phyloP scores from a whole-genome alignment of 2,888 invertebrate species.

The Zele albiditarsus region DNA sequence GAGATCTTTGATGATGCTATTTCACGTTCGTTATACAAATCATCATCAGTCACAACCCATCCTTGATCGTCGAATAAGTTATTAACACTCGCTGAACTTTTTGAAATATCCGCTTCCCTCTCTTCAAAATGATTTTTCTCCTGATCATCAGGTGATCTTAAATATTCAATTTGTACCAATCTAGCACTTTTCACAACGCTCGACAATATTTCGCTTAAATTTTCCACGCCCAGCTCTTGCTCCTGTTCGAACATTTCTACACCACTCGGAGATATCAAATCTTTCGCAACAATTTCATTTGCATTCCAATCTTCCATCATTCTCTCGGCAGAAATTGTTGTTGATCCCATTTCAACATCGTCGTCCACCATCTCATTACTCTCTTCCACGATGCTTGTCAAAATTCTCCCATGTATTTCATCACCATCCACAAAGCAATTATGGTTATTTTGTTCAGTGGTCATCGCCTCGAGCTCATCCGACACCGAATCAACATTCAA shows the following conservation, averaged over 20 bases:
- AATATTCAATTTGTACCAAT: constrained; percentile 22
- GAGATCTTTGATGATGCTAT: constrained; percentile 3
- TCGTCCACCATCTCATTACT: constrained; percentile 25
- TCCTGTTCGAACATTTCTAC: background rate
- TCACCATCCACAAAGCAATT: background rate
- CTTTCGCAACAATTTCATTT: background rate
- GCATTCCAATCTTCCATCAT: background rate
- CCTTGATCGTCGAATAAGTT: constrained; percentile 69
- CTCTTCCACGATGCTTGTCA: constrained; percentile 36
- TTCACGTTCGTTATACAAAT: constrained; percentile 35
- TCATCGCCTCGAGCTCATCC: constrained; percentile 35
- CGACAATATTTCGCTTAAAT: constrained; percentile 21
- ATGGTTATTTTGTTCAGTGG: constrained; percentile 10
- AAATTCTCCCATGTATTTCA: constrained; percentile 14
- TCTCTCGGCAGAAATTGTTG: background rate
- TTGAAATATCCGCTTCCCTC: background rate
- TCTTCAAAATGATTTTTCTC: background rate
- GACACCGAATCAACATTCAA: constrained; percentile 31
- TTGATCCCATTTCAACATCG: background rate
- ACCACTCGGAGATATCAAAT: background rate
- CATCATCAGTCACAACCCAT: constrained; percentile 67
- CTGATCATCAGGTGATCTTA: background rate
- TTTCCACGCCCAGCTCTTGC: constrained; percentile 10
- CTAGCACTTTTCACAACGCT: constrained; percentile 25
- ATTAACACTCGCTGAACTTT: constrained; percentile 51